Evolutionary conservation across 1,140 invertebrate genomes (phyloP).

Genomic region (honey bee (Apis mellifera)): DNA sequence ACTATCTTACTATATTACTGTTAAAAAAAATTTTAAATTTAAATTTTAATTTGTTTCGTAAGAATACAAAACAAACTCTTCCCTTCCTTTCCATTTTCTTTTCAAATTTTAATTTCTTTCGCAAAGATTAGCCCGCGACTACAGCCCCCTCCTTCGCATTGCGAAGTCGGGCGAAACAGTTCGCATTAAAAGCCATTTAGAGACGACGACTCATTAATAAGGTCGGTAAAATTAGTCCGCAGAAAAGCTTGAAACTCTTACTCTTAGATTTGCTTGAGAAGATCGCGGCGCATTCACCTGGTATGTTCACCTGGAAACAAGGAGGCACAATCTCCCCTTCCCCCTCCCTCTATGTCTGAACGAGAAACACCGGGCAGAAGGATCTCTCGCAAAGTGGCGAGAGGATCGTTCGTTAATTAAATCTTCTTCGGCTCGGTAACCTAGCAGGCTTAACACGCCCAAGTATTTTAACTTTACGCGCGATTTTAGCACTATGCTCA

Average conservation of each 20-base stretch:
- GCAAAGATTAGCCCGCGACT: no score
- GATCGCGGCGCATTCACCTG: not conserved
- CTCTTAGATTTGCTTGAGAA: not conserved
- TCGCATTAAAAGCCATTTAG: not conserved
- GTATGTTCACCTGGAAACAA: slow-evolving; percentile 1
- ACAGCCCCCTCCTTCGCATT: no score
- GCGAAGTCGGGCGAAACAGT: no score
- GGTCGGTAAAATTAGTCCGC: not conserved
- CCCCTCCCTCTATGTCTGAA: not conserved
- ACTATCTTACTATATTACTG: no score
- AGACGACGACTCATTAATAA: not conserved
- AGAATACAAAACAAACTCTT: no score
- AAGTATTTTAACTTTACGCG: slow-evolving; percentile 13
- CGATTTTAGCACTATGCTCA: slow-evolving; percentile 10
- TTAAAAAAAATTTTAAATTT: no score
- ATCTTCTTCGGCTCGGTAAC: slow-evolving; percentile 26
- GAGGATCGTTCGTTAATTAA: slow-evolving; percentile 49
- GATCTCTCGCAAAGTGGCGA: slow-evolving; percentile 11
- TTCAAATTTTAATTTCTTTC: no score
- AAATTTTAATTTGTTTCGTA: no score
- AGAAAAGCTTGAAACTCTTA: not conserved
- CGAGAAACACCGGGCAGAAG: slow-evolving; percentile 3
- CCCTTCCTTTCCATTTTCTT: no score
- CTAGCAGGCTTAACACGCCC: slow-evolving; percentile 1
- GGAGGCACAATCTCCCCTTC: not conserved